Evolutionary conservation across 2,113 vertebrate genomes (phyloP).

Genomic region (Anas platyrhynchos): DNA sequence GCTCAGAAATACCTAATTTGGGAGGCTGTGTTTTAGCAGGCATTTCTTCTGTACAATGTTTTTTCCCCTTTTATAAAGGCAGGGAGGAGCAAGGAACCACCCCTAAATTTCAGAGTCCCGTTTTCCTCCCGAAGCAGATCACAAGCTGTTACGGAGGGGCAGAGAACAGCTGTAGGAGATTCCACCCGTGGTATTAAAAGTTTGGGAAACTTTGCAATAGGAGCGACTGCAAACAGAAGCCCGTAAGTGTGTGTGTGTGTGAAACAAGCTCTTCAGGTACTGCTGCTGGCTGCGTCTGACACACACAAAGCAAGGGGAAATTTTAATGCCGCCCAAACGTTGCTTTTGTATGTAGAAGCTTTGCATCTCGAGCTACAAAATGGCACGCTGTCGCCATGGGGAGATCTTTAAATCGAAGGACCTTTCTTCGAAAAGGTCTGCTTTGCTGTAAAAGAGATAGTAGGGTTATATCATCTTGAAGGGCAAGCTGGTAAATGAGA

Average conservation of each 20-base stretch:
- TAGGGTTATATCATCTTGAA: slow-evolving; percentile 17
- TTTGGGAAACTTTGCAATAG: not conserved
- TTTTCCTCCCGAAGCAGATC: not conserved
- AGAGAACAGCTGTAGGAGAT: not conserved
- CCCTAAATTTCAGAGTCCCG: not conserved
- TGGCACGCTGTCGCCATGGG: not conserved
- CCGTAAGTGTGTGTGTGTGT: not conserved
- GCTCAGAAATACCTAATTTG: not conserved
- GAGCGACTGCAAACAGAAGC: not conserved
- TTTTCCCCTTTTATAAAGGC: not conserved
- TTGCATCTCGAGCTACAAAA: slow-evolving; percentile 15
- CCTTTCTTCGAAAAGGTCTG: slow-evolving; percentile 44
- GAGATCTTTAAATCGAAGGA: slow-evolving; percentile 3
- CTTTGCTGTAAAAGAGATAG: not conserved
- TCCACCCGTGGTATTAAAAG: not conserved
- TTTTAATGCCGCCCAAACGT: not conserved
- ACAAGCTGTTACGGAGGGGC: not conserved
- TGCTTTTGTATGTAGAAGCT: not conserved
- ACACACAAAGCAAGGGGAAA: not conserved
- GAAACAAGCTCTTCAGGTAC: not conserved
- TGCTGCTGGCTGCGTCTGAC: not conserved
- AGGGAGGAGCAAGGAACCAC: not conserved
- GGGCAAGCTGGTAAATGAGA: slow-evolving; percentile 52
- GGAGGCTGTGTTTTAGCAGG: not conserved
- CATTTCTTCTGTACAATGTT: not conserved